Evolutionary conservation across 1,140 invertebrate species (phyloP).

Genomic region (Eupeodes corollae): DNA sequence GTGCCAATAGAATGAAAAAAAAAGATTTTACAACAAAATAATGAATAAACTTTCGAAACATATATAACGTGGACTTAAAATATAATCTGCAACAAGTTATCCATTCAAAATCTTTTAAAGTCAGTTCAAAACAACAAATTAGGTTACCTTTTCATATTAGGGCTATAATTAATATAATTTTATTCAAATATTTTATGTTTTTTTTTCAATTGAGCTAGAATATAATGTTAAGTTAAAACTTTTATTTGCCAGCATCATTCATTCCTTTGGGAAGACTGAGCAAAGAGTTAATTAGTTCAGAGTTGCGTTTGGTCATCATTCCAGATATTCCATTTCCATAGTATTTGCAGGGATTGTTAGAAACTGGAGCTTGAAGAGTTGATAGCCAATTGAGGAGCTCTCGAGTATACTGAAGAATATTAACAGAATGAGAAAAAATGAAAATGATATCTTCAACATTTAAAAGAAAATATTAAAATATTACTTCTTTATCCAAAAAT

Average conservation of each 20-base stretch:
- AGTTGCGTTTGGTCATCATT: slow-evolving; percentile 50
- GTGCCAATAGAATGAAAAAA: too few relatives aligned
- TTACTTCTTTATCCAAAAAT: slow-evolving; percentile 33
- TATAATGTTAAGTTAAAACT: too few relatives aligned
- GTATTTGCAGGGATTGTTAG: slow-evolving; percentile 19
- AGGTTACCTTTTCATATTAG: too few relatives aligned
- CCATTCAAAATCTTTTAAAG: too few relatives aligned
- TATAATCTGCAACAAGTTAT: too few relatives aligned
- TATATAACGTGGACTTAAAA: too few relatives aligned
- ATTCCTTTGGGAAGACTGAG: slow-evolving; percentile 57
- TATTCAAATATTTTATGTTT: too few relatives aligned
- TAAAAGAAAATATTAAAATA: not conserved
- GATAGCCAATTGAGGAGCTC: slow-evolving; percentile 27
- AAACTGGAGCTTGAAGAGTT: slow-evolving; percentile 13
- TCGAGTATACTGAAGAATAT: slow-evolving; percentile 13
- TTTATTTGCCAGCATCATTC: slow-evolving; percentile 53
- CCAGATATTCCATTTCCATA: slow-evolving; percentile 14
- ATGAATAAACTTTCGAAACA: too few relatives aligned
- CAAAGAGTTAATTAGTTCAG: slow-evolving; percentile 61
- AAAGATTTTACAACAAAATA: too few relatives aligned
- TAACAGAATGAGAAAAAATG: not conserved
- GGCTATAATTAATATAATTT: too few relatives aligned
- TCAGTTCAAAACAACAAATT: too few relatives aligned
- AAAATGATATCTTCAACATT: not conserved
- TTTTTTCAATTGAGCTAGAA: too few relatives aligned